Base-by-base conservation (phyloP, 1,140 invertebrate genomes). In the Archivesica marissinica region DNA sequence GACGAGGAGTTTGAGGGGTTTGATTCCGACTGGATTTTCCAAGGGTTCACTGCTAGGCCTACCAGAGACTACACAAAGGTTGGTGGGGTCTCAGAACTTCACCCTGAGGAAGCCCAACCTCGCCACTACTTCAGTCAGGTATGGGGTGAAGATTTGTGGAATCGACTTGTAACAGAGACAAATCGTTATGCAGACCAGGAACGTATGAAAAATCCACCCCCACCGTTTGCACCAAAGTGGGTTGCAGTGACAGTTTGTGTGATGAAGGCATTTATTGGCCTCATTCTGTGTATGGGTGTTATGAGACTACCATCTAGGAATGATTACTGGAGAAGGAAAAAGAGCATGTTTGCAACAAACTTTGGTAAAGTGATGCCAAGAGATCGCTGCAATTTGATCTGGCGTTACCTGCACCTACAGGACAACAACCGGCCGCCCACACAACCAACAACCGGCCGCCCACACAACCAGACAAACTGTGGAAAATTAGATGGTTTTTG, bases 341-440 rank as follows among this genome's bases (percentile, higher is more conserved):
- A 77, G 28, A 56, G 50, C 4, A 77, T 77, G 75, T 77, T 77
- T 17, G 13, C n/a, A 23, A 77, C 75, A 39, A 9, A 28, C 3
- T 80, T 80, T 41, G 68, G 35, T 39, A 68, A 1, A 1, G 44
- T 80, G 20, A 80, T 66, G 77, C 44, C 41, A 30, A 4, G 61
- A n/a, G 56, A 80, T 30, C 35, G 61, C 1, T 80, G 66, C 61
- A 80, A 80, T n/a, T 52, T 54, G 28, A 66, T 80, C 20, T 80
- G 77, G 77, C 59, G 44, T 2, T 80, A 80, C 59, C 35, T 80
- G 2, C 77, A 80, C 35, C 64, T 80, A 33, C 44, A 50, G 1
- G 25, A 77, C 54, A 44, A 77, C n/a, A n/a, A n/a, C n/a, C n/a
- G 33, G 38, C 39, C 6, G 25, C 41, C 6, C 9, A 47, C 3